phyloP scores from a whole-genome alignment of 2,888 invertebrate genomes.

The Tortrix viridana region DNA sequence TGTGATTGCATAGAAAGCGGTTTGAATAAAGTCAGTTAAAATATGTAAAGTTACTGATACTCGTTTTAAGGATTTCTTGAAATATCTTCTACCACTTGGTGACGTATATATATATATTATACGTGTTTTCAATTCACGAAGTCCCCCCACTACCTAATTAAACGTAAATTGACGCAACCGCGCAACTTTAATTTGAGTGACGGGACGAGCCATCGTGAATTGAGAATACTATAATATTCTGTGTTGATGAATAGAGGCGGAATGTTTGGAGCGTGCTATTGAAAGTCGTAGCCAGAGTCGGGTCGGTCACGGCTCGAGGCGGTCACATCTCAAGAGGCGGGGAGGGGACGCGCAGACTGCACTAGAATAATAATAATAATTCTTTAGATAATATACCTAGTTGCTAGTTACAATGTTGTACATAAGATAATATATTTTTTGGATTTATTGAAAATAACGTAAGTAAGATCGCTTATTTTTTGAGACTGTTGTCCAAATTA shows the following conservation, averaged over 20 bases:
- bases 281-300: background rate
- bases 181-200: no score
- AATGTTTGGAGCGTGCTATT: background rate
- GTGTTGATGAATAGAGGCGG: no score
- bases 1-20: no score
- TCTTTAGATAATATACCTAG: conserved; percentile 1
- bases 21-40: no score
- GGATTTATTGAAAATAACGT: conserved; percentile 62
- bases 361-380: conserved; percentile 11
- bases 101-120: no score
- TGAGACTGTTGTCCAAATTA: conserved; percentile 80
- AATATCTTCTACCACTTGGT: background rate
- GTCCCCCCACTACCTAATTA: no score
- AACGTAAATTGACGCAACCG: no score
- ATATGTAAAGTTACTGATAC: no score
- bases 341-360: conserved; percentile 15
- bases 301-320: background rate
- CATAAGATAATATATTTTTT: conserved; percentile 77
- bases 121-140: no score
- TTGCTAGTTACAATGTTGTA: conserved; percentile 49
- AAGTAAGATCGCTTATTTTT: conserved; percentile 74
- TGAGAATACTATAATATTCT: no score
- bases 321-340: background rate
- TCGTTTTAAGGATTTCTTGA: no score
- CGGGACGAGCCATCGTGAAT: no score